phyloP scores from a whole-genome alignment of 2,113 vertebrate genomes.

The Sceloporus tristichus region DNA sequence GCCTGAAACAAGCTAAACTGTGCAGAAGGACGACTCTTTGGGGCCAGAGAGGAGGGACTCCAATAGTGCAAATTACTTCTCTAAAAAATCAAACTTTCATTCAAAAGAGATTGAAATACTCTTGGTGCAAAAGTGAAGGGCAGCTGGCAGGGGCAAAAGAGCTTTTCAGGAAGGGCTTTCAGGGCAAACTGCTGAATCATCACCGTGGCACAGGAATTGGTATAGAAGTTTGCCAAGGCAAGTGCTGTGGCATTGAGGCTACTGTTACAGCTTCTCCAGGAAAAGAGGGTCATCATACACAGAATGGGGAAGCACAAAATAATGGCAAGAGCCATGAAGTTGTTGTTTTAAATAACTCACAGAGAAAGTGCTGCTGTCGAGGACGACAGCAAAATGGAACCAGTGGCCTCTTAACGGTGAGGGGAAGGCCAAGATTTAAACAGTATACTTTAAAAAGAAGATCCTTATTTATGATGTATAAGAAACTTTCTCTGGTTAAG shows the following conservation, averaged over 20 bases:
- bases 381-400: constrained; percentile 71
- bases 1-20: constrained; percentile 45
- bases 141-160: constrained; percentile 40
- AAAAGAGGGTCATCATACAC: constrained; percentile 54
- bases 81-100: constrained; percentile 46
- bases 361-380: constrained; percentile 75
- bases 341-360: constrained; percentile 71
- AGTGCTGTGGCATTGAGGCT: constrained; percentile 35
- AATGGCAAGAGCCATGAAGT: constrained; percentile 62
- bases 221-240: constrained; percentile 39
- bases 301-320: constrained; percentile 41
- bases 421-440: constrained; percentile 76
- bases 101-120: constrained; percentile 52
- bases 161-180: constrained; percentile 57
- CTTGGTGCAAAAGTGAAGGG: constrained; percentile 38
- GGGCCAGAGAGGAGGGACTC: constrained; percentile 62
- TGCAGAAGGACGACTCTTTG: constrained; percentile 60
- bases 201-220: constrained; percentile 63
- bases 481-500: constrained; percentile 83
- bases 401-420: constrained; percentile 65
- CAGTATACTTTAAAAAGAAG: constrained; percentile 77
- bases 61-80: constrained; percentile 50
- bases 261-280: constrained; percentile 68
- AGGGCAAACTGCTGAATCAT: constrained; percentile 61
- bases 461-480: constrained; percentile 84